Base-by-base conservation (phyloP, 1,140 invertebrate genomes). In the Penaeus vannamei region DNA sequence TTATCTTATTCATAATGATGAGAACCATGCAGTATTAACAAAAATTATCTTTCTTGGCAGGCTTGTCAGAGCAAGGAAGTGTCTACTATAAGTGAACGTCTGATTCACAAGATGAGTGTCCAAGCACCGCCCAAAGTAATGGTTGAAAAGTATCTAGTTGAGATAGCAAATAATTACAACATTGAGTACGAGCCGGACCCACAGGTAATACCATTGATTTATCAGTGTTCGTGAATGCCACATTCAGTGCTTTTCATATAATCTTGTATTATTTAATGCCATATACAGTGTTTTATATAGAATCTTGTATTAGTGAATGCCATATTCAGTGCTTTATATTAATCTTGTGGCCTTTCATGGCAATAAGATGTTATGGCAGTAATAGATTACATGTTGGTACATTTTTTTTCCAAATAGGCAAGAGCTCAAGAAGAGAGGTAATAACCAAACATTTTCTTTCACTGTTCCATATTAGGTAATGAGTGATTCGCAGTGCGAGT, bases 141-240 rank as follows among this genome's bases (percentile, higher is more conserved):
- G 19, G 97, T 99, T 76, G 99, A 99, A 93, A 98, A 97, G 92
- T 99, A 98, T 94, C 93, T 98, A 32, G 96, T 98, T 92, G 98
- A 99, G 94, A 99, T 99, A 91, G 98, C 98, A 8, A 99, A 97
- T 92, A 98, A 97, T 93, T 98, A 98, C 92, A 96, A 98, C 93
- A 95, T 99, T 77, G 95, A 96, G 77, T 99, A 99, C 93, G 96
- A 97, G 91, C 97, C 98, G 26, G 98, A 99, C 95, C 96, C 97
- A 91, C 96, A 97, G 93, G 95, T 94, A 92, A 92, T 53, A 32
- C 26, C 53, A n/a, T 62, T 42, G 26, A 81, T 53, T 53, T 53
- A 14, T 12, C 14, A 12, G 10, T 17, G 17, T 14, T 42, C 1
- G 17, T 8, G 53, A 53, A 17, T 12, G 53, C 53, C 8, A 53